phyloP scores from a whole-genome alignment of 2,888 invertebrate genomes.

The Hyalella azteca region DNA sequence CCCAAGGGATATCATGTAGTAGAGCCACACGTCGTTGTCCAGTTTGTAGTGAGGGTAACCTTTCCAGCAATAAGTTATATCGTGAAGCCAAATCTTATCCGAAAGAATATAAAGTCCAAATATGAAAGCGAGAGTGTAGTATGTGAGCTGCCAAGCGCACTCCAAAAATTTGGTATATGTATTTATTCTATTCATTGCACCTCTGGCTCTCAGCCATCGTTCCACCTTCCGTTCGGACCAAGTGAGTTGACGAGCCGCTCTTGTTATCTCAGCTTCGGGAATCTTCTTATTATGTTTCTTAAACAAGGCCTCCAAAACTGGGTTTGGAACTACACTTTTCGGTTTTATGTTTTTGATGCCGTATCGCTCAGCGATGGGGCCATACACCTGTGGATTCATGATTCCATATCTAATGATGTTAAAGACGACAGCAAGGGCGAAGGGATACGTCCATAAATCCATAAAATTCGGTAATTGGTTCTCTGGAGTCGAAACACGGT shows the following conservation, averaged over 20 bases:
- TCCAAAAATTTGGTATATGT: slow-evolving; percentile 55
- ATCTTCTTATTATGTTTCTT: slow-evolving; percentile 39
- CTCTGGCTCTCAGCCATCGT: slow-evolving; percentile 78
- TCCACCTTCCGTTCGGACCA: slow-evolving; percentile 86
- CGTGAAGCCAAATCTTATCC: slow-evolving; percentile 93
- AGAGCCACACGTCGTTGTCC: slow-evolving; percentile 88
- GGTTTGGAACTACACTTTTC: slow-evolving; percentile 76
- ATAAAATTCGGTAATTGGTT: slow-evolving; percentile 76
- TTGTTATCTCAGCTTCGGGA: slow-evolving; percentile 42
- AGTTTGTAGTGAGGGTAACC: slow-evolving; percentile 81
- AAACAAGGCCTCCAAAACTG: slow-evolving; percentile 70
- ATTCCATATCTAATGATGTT: slow-evolving; percentile 76
- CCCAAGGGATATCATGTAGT: slow-evolving; percentile 92
- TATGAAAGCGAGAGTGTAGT: slow-evolving; percentile 80
- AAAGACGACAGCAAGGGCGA: slow-evolving; percentile 81
- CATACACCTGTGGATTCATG: slow-evolving; percentile 68
- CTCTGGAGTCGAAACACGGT: slow-evolving; percentile 76
- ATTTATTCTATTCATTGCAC: slow-evolving; percentile 50
- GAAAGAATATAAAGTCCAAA: slow-evolving; percentile 82
- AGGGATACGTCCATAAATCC: slow-evolving; percentile 73
- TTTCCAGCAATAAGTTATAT: slow-evolving; percentile 84
- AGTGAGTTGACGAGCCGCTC: slow-evolving; percentile 77
- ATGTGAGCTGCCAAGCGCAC: slow-evolving; percentile 77
- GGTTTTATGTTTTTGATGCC: slow-evolving; percentile 81
- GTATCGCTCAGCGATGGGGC: slow-evolving; percentile 79